Base-by-base conservation (phyloP, 2,888 invertebrate species). In the Caenorhabditis doughertyi region DNA sequence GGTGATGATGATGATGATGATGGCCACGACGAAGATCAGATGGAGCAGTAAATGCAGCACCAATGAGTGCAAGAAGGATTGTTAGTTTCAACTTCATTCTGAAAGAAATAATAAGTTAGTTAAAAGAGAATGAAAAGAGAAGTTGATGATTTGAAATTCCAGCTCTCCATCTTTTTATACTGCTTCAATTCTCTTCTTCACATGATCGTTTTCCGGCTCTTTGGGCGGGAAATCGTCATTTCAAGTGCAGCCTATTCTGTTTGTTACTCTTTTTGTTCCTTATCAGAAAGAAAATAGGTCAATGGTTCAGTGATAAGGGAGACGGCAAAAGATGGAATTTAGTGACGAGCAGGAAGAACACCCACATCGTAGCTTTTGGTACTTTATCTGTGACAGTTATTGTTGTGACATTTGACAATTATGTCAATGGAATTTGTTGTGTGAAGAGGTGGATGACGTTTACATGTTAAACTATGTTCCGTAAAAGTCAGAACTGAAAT, bases 131-230 rank as follows among this genome's bases (percentile, higher is more conserved):
- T 21, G 32, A 16, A 27, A 55, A 25, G 23, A 56, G 32, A 29
- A 39, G 27, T 44, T 18, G 39, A 49, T 76, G 77, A 60, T 55
- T 62, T 60, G 53, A 51, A 47, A 42, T 68, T 62, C 68, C 62
- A 68, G 23, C 53, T 35, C 58, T 23, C 21, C 18, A 18, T 13
- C 2, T 60, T 77, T 77, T 62, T 77, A 77, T 77, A 77, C 60
- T 55, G 7, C 13, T 9, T 13, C 1, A 29, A 21, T 49, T 49
- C 47, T 23, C 32, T 56, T 27, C 39, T 49, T 67, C 76, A 76
- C 76, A 68, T 76, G 67, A 77, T 77, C 60, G 60, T 29, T 23
- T 68, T 76, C 67, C 74, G 67, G 74, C 58, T 65, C 39, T 25
- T 44, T 44, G 49, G 49, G 29, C 11, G 25, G 42, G 42, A 67